A percentile compares a stretch with the other conserved stretches of the same genome.
These are phyloP conservation scores for Antheraea pernyi DNA, from an alignment of 1,140 invertebrate species.

Conservation along the genomic window DNA sequence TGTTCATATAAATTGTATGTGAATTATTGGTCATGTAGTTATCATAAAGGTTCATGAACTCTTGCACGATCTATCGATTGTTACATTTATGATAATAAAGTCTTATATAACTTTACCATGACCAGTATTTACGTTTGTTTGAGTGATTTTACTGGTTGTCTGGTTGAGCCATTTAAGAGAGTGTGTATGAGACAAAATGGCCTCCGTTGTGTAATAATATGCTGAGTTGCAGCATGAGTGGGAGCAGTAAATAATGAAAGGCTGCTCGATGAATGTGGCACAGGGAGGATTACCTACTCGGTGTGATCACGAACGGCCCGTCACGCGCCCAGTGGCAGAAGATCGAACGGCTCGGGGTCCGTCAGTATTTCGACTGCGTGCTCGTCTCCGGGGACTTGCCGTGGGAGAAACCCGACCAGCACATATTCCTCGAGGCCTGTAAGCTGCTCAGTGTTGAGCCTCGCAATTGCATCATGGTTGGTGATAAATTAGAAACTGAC, in stretches of 20 bases:
- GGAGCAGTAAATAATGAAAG: conserved; percentile 55
- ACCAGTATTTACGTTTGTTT: conserved; percentile 1
- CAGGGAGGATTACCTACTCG: conserved; percentile 85
- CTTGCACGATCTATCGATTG: conserved; percentile 35
- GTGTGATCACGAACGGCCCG: conserved; percentile 90
- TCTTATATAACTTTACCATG: background rate
- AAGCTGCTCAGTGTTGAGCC: conserved; percentile 85
- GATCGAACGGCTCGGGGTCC: conserved; percentile 83
- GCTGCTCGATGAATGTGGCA: conserved; percentile 63
- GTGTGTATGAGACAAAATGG: conserved; percentile 44
- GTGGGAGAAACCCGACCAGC: conserved; percentile 90
- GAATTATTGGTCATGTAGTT: conserved; percentile 25
- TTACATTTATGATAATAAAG: background rate
- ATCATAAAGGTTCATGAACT: conserved; percentile 34
- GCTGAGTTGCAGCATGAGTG: conserved; percentile 67
- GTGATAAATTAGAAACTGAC: conserved; percentile 92
- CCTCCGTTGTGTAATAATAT: conserved; percentile 45
- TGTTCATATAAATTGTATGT: conserved; percentile 51
- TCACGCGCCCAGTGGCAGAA: conserved; percentile 94
- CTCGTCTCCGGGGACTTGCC: conserved; percentile 90
- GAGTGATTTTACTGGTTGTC: background rate
- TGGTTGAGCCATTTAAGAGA: too few relatives aligned
- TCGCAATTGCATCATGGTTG: conserved; percentile 89
- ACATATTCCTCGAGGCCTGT: conserved; percentile 89
- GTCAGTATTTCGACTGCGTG: conserved; percentile 88